Evolutionary conservation across 2,113 vertebrate species (phyloP), one percentile per base, ranked within the genome.

Genomic region (Lepisosteus osseus): DNA sequence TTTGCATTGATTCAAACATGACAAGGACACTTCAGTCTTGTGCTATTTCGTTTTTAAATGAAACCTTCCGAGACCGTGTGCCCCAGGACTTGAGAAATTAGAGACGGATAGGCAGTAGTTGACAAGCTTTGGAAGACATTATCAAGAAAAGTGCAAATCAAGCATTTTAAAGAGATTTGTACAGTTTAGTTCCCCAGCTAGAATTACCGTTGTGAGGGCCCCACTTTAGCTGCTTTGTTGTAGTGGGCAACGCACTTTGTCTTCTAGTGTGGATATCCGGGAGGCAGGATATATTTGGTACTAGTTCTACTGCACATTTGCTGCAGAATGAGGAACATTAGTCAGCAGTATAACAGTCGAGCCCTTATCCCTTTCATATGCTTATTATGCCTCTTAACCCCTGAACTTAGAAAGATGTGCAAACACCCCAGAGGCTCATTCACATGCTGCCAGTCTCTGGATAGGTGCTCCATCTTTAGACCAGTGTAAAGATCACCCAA

Each of bases 41-140:
- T 81, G 76, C 76, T 87, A 83, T 85, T 80, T 86, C 82, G 79
- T 76, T 89, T 80, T 84, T 86, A 93, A 92, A 85, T 90, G 80
- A 80, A 82, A 87, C 81, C 77, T 78, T 85, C 9, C 73, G 85
- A 88, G 86, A 89, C 65, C 55, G 68, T 56, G 77, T 83, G 80
- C 87, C 89, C 77, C 72, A 82, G 77, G 82, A 80, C 80, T 72
- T 79, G 79, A 88, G 79, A 82, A 80, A 89, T 91, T 86, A 88
- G 79, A 88, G 84, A 79, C 78, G 83, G 77, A n/a, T 65, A 72
- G 65, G 76, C 55, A 29, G 15, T 65, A 66, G 67, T 62, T 29
- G 6, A 41, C 6, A 65, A 62, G 79, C 77, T 78, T 75, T 14
- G 61, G 75, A 67, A 29, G 73, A 62, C 82, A 65, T 29, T 84